These are phyloP conservation scores for Okapia johnstoni DNA, from an alignment of 2,113 vertebrate genomes.

Conservation along the genomic window DNA sequence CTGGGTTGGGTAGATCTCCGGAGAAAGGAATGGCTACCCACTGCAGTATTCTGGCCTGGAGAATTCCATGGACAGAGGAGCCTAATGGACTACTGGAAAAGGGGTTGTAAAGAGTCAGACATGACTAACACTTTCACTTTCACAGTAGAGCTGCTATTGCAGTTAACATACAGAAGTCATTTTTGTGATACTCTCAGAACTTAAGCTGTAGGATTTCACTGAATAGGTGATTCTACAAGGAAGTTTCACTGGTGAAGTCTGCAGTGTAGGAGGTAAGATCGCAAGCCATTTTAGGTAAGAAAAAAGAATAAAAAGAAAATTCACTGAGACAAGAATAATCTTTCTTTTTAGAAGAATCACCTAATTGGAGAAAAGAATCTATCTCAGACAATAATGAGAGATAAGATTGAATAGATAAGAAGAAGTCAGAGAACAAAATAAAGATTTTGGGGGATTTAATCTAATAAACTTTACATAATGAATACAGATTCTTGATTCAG, in stretches of 20 bases:
- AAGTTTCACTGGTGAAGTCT: neutral
- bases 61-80: neutral
- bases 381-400: neutral
- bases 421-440: neutral
- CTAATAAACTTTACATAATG: neutral
- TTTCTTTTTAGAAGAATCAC: neutral
- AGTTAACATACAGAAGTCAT: neutral
- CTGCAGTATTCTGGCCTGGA: no score
- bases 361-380: neutral
- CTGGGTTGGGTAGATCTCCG: neutral
- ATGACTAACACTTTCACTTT: neutral
- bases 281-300: neutral
- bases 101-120: neutral
- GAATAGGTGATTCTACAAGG: neutral
- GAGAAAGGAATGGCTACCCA: no score
- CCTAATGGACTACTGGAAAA: neutral
- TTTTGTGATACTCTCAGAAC: neutral
- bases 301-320: neutral
- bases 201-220: neutral
- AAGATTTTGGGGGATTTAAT: neutral
- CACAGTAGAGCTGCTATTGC: neutral
- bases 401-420: neutral
- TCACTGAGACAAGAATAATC: neutral
- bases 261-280: neutral
- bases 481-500: neutral